These are phyloP conservation scores for Holothuria leucospilota DNA, from an alignment of 53 echinoderm and acorn worm genomes.

Conservation along the genomic window DNA sequence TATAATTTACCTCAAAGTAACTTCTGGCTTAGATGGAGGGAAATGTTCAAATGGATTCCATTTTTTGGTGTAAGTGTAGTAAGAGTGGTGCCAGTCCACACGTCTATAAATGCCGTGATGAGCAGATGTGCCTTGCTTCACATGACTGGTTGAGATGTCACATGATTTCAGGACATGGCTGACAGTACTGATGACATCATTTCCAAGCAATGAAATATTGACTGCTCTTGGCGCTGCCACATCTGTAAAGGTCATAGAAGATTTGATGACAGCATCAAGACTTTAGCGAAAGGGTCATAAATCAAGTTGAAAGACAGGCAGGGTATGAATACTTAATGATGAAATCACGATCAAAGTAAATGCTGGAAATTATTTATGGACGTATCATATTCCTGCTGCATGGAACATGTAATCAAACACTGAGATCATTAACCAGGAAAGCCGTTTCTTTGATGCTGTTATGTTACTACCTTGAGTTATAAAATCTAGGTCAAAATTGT, in stretches of 20 bases:
- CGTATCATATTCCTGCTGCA: too few relatives aligned
- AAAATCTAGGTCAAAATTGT: too few relatives aligned
- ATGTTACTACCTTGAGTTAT: too few relatives aligned
- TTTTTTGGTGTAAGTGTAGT: conserved; percentile 88
- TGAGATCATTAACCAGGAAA: too few relatives aligned
- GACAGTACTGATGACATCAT: conserved; percentile 78
- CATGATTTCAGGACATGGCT: conserved; percentile 81
- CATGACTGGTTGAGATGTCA: conserved; percentile 76
- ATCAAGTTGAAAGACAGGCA: neutral
- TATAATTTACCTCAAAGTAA: conserved; percentile 73
- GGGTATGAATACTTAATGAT: neutral
- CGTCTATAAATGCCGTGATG: conserved; percentile 69
- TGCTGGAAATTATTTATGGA: too few relatives aligned
- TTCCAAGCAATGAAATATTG: conserved; percentile 65
- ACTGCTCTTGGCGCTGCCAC: conserved; percentile 50
- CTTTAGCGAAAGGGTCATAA: too few relatives aligned
- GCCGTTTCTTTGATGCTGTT: too few relatives aligned
- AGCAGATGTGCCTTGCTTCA: conserved; percentile 50
- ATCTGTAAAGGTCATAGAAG: too few relatives aligned
- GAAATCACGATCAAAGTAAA: too few relatives aligned
- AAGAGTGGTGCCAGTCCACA: conserved; percentile 80
- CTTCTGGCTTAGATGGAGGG: conserved; percentile 60
- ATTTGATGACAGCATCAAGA: too few relatives aligned
- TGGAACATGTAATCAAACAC: too few relatives aligned
- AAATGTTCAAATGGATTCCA: conserved; percentile 59